phyloP scores from a whole-genome alignment of 2,797 vertebrate species.

The Pangasius larnaudii region DNA sequence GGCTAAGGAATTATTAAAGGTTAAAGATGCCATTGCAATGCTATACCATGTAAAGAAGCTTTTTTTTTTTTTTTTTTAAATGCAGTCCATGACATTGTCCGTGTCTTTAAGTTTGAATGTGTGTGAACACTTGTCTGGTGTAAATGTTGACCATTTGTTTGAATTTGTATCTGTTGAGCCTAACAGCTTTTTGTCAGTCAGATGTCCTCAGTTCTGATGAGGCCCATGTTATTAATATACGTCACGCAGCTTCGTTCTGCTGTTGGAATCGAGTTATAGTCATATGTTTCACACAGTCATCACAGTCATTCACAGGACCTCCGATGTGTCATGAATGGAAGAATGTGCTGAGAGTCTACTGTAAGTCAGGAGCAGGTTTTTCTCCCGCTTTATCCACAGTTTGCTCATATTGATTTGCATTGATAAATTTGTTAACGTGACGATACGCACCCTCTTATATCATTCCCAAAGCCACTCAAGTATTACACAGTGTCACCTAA shows the following conservation, averaged over 20 bases:
- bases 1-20: background rate
- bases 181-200: background rate
- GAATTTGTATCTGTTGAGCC: constrained; percentile 8
- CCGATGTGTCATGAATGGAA: constrained; percentile 5
- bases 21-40: background rate
- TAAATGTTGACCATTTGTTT: constrained; percentile 29
- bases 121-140: constrained; percentile 24
- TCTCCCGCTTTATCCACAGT: background rate
- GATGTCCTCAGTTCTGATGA: constrained; percentile 6
- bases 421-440: constrained; percentile 10
- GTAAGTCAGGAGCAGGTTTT: background rate
- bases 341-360: constrained; percentile 26
- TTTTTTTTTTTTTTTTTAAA: constrained; percentile 6
- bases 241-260: constrained; percentile 10
- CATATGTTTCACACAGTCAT: constrained; percentile 20
- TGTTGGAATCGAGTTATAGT: background rate
- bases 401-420: background rate
- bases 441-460: background rate
- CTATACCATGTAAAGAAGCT: background rate
- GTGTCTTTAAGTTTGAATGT: background rate
- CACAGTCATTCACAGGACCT: constrained; percentile 6
- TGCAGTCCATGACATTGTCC: background rate
- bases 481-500: background rate
- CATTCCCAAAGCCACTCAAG: background rate
- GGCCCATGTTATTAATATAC: constrained; percentile 2